Evolutionary conservation across 2,797 vertebrate species (phyloP).

Genomic region (Pseudochaenichthys georgianus): DNA sequence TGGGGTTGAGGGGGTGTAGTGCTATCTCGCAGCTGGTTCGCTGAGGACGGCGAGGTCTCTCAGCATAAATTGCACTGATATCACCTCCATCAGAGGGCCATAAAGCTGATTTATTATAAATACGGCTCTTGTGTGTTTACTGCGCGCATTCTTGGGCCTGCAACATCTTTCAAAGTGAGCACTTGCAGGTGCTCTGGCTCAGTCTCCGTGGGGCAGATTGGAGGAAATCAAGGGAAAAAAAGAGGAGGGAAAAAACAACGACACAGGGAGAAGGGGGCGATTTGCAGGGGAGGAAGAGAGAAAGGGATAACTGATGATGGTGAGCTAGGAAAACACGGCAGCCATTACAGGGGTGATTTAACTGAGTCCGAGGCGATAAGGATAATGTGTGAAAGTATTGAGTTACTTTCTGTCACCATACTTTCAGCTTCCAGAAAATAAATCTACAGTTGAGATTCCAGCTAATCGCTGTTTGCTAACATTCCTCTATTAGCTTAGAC

Average conservation of each 20-base stretch:
- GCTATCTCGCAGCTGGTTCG: conserved; percentile 91
- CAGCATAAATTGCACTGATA: conserved; percentile 96
- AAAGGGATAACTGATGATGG: conserved; percentile 55
- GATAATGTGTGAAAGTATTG: conserved; percentile 69
- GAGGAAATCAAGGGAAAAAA: conserved; percentile 63
- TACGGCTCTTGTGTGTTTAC: conserved; percentile 96
- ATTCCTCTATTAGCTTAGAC: conserved; percentile 32
- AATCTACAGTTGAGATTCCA: conserved; percentile 56
- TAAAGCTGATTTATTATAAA: conserved; percentile 99
- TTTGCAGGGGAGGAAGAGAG: conserved; percentile 21
- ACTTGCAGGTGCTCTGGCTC: conserved; percentile 91
- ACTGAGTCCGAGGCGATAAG: conserved; percentile 65
- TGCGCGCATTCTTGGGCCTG: conserved; percentile 94
- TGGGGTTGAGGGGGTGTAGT: conserved; percentile 39
- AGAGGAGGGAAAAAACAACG: conserved; percentile 16
- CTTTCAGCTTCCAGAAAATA: conserved; percentile 54
- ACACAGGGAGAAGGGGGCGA: neutral
- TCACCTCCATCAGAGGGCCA: conserved; percentile 97
- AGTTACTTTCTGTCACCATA: conserved; percentile 58
- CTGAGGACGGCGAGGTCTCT: conserved; percentile 88
- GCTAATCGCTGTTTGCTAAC: conserved; percentile 39
- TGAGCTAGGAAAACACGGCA: conserved; percentile 67
- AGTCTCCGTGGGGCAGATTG: conserved; percentile 75
- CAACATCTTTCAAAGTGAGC: conserved; percentile 95
- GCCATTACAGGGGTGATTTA: conserved; percentile 68